Conservation (phyloP, 35 echinoderm and acorn worm species). For the Apostichopus parvimensis region DNA sequence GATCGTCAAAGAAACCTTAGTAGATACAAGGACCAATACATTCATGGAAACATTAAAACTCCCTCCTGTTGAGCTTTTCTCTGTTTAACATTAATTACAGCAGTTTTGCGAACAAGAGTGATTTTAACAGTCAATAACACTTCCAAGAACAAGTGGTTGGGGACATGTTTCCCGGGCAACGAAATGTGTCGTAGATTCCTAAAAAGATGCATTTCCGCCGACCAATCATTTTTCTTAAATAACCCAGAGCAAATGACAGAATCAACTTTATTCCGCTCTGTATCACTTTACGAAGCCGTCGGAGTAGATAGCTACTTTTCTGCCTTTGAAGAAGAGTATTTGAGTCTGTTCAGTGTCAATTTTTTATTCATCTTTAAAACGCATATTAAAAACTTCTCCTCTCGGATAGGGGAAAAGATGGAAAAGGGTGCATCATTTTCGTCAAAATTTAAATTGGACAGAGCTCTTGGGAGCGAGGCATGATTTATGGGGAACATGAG, state of each 20-base stretch:
- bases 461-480: slow-evolving; percentile 21
- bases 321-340: background rate
- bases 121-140: background rate
- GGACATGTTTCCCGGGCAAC: background rate
- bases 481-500: slow-evolving; percentile 52
- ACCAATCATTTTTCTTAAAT: background rate
- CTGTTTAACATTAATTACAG: background rate
- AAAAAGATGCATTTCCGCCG: background rate
- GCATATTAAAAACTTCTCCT: slow-evolving; percentile 29
- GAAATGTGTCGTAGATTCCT: background rate
- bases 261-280: background rate
- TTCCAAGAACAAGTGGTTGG: background rate
- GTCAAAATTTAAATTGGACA: slow-evolving; percentile 48
- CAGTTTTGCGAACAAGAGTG: background rate
- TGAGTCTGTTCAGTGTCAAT: slow-evolving; percentile 30
- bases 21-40: background rate
- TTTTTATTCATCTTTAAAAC: slow-evolving; percentile 27
- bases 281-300: background rate
- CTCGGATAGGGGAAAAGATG: slow-evolving; percentile 15
- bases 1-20: too few species aligned
- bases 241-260: background rate
- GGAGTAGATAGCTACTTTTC: background rate
- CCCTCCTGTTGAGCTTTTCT: background rate
- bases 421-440: slow-evolving; percentile 38
- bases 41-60: background rate